These are phyloP conservation scores for Narcine bancroftii DNA, from an alignment of 2,113 vertebrate genomes.

Conservation along the genomic window DNA sequence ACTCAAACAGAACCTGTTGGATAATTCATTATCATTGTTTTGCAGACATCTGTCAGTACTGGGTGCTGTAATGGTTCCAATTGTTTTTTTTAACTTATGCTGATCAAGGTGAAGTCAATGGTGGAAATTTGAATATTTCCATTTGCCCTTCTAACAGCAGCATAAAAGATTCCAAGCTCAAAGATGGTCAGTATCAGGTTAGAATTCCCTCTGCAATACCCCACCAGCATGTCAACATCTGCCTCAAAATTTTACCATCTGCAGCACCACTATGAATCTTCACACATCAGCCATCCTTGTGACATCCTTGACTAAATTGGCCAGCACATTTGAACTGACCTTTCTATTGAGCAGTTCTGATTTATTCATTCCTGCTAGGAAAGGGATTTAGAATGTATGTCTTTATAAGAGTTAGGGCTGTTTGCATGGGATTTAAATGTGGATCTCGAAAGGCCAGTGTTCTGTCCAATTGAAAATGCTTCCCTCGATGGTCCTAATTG, in stretches of 20 bases:
- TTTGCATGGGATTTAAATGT: background rate
- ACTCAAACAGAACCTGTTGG: background rate
- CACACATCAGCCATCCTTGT: background rate
- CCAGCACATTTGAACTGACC: background rate
- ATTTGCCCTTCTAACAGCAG: background rate
- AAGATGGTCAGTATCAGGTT: background rate
- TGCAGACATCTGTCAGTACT: background rate
- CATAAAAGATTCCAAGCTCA: background rate
- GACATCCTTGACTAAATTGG: background rate
- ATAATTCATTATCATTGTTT: background rate
- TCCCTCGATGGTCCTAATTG: background rate
- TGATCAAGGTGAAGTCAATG: background rate
- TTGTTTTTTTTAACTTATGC: background rate
- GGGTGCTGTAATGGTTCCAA: background rate
- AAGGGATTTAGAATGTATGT: background rate
- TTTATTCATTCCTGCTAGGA: background rate
- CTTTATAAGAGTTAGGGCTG: background rate
- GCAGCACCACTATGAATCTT: background rate
- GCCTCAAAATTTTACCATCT: conserved; percentile 3
- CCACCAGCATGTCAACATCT: background rate
- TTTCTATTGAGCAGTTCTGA: background rate
- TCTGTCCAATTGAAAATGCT: background rate
- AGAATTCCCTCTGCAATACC: background rate
- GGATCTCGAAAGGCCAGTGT: background rate
- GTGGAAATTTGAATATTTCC: background rate